Evolutionary conservation across 2,888 invertebrate species (phyloP).

Genomic region (Clanis bilineata): DNA sequence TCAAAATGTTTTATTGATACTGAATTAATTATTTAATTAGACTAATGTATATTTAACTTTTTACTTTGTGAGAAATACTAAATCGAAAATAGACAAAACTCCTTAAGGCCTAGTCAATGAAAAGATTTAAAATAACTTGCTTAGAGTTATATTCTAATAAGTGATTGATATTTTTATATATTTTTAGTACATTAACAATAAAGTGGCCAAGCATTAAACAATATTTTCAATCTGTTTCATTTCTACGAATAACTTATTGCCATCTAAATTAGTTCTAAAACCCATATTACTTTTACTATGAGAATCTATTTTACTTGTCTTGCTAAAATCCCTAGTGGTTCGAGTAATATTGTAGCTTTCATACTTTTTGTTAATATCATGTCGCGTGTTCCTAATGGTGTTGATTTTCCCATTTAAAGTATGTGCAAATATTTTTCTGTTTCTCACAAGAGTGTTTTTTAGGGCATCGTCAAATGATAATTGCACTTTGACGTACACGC

Average conservation of each 20-base stretch:
- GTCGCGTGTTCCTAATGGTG: constrained; percentile 14
- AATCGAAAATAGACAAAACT: neutral
- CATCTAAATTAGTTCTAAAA: neutral
- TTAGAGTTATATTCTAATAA: neutral
- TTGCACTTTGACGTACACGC: constrained; percentile 48
- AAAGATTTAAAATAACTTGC: neutral
- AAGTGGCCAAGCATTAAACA: constrained; percentile 1
- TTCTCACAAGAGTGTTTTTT: constrained; percentile 25
- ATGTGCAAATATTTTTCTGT: constrained; percentile 10
- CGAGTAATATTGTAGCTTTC: neutral
- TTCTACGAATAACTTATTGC: neutral
- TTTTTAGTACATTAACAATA: constrained; percentile 23
- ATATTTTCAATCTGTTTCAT: neutral
- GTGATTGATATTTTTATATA: constrained; percentile 22
- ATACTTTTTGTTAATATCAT: constrained; percentile 9
- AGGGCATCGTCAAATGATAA: constrained; percentile 43
- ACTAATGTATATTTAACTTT: too few relatives aligned
- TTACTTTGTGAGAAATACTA: too few relatives aligned
- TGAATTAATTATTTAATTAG: too few relatives aligned
- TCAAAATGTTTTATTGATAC: too few relatives aligned
- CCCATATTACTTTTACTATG: neutral
- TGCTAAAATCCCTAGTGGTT: neutral
- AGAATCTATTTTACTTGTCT: neutral
- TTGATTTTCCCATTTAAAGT: neutral
- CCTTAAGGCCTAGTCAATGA: neutral